Conservation (phyloP, 2,113 vertebrate genomes). For the rabbit (Oryctolagus cuniculus) region mOryCun1.1 NC_091442.1:37124001-37124500, state of each 20-base stretch:
- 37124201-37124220: background rate
- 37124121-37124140: slow-evolving; percentile 15
- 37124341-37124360: background rate
- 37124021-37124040: background rate
- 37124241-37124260: background rate
- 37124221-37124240: slow-evolving; percentile 14
- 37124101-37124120: background rate
- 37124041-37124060: background rate
- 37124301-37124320: background rate
- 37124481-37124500: background rate
- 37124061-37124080: slow-evolving; percentile 1
- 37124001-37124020: background rate
- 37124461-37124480: slow-evolving; percentile 11
- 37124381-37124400: background rate
- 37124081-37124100: background rate
- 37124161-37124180: background rate
- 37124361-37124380: background rate
- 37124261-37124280: background rate
- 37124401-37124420: background rate
- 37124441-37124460: background rate
- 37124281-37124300: background rate
- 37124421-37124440: background rate
- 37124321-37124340: background rate
- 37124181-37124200: background rate
- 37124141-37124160: background rate